A percentile compares a stretch with the other conserved stretches of the same genome.
These are phyloP conservation scores for Trialeurodes vaporariorum DNA, from an alignment of 1,140 invertebrate species.

Conservation along the genomic window DNA sequence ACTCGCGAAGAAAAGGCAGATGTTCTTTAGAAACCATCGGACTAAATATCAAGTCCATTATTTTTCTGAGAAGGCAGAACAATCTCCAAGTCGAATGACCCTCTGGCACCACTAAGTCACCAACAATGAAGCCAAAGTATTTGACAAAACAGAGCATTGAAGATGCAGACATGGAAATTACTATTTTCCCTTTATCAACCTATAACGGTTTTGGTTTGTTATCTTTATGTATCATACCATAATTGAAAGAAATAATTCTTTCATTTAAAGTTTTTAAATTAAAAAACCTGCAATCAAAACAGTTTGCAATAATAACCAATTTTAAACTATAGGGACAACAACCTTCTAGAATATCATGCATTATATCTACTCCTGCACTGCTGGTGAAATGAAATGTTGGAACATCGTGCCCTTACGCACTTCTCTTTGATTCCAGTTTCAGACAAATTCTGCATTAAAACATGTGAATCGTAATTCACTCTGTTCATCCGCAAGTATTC, in stretches of 20 bases:
- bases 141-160: background rate
- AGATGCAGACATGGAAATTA: background rate
- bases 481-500: conserved; percentile 11
- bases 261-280: conserved; percentile 6
- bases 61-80: background rate
- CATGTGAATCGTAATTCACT: conserved; percentile 17
- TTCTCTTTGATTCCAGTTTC: conserved; percentile 18
- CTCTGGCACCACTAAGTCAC: background rate
- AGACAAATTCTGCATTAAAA: background rate
- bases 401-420: conserved; percentile 21
- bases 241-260: conserved; percentile 1
- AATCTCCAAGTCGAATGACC: background rate
- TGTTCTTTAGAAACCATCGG: background rate
- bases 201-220: background rate
- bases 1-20: background rate
- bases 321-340: conserved; percentile 21
- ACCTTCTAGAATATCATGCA: conserved; percentile 39
- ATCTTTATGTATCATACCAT: background rate
- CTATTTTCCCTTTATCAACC: background rate
- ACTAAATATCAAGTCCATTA: background rate
- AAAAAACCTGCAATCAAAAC: conserved; percentile 4
- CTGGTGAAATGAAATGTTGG: conserved; percentile 3
- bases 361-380: conserved; percentile 25
- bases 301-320: background rate
- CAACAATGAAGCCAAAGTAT: background rate